Percentiles rank a stretch among this genome's conserved stretches.
Conservation (phyloP, 2,797 vertebrate genomes). For the Anguilla pacifica region DNA sequence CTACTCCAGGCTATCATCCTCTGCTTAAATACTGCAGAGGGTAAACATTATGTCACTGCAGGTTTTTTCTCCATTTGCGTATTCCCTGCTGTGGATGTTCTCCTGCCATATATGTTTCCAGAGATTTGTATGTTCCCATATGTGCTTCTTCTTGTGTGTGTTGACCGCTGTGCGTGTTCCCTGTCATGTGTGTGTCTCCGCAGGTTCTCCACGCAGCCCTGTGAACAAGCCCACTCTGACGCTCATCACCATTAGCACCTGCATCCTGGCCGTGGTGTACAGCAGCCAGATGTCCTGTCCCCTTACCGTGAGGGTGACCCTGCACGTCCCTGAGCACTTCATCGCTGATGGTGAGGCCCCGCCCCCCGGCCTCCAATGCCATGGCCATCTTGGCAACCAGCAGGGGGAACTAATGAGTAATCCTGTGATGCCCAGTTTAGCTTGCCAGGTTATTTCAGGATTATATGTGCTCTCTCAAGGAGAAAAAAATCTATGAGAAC, state of each 20-base stretch:
- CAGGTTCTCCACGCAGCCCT: constrained; percentile 91
- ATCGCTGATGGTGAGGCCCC: constrained; percentile 90
- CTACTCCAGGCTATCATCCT: too few relatives aligned
- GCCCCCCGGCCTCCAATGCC: not conserved
- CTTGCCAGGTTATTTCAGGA: not conserved
- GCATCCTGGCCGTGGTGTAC: constrained; percentile 90
- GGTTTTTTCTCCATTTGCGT: too few relatives aligned
- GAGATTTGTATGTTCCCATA: too few relatives aligned
- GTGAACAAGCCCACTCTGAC: constrained; percentile 94
- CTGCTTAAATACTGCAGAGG: too few relatives aligned
- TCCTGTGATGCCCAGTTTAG: not conserved
- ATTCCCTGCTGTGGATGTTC: too few relatives aligned
- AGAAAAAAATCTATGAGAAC: not conserved
- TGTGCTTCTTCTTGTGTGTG: too few relatives aligned
- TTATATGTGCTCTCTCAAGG: not conserved
- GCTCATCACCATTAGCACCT: constrained; percentile 92
- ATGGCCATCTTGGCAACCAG: not conserved
- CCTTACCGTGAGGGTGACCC: constrained; percentile 93
- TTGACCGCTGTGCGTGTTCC: not conserved
- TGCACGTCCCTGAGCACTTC: constrained; percentile 97
- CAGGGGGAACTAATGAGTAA: not conserved
- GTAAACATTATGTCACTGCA: too few relatives aligned
- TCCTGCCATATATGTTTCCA: too few relatives aligned
- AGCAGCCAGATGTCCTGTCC: constrained; percentile 93
- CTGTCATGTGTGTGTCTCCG: not conserved